Percentiles rank a stretch among this genome's conserved stretches.
phyloP scores from a whole-genome alignment of 2,113 vertebrate genomes.

The Otolemur garnettii region DNA sequence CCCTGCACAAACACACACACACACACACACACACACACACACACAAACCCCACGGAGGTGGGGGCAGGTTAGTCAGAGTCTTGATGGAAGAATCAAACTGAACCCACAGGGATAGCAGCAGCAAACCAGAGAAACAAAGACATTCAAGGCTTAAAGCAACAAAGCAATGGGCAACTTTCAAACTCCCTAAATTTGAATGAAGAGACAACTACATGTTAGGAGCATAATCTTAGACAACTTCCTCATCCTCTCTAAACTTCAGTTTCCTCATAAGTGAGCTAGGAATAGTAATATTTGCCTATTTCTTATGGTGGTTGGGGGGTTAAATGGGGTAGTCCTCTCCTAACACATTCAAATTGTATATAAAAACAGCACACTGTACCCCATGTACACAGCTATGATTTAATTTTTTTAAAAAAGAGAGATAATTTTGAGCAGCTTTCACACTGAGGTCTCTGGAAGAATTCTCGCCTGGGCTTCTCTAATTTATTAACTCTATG shows the following conservation, averaged over 20 bases:
- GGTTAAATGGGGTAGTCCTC: not conserved
- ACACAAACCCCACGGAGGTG: accelerated
- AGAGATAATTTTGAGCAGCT: not conserved
- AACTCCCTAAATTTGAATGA: not conserved
- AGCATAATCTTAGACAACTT: not conserved
- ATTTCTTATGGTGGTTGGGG: not conserved
- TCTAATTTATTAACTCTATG: not conserved
- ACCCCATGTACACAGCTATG: too few relatives aligned
- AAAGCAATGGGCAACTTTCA: not conserved
- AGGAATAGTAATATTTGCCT: not conserved
- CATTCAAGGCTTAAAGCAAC: not conserved
- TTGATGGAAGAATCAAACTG: not conserved
- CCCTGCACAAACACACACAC: accelerated
- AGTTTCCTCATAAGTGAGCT: not conserved
- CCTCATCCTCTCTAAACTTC: not conserved
- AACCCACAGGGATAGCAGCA: not conserved
- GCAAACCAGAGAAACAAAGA: not conserved
- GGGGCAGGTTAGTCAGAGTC: not conserved
- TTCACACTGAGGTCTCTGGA: not conserved
- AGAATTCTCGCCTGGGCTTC: not conserved
- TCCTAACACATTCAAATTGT: too few relatives aligned
- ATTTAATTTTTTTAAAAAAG: too few relatives aligned
- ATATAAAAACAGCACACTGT: too few relatives aligned
- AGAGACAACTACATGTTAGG: not conserved
- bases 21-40: not conserved